Evolutionary conservation across 2,888 invertebrate genomes (phyloP), one percentile per base, ranked within the genome.

Genomic region (Leucophenga maculata): DNA sequence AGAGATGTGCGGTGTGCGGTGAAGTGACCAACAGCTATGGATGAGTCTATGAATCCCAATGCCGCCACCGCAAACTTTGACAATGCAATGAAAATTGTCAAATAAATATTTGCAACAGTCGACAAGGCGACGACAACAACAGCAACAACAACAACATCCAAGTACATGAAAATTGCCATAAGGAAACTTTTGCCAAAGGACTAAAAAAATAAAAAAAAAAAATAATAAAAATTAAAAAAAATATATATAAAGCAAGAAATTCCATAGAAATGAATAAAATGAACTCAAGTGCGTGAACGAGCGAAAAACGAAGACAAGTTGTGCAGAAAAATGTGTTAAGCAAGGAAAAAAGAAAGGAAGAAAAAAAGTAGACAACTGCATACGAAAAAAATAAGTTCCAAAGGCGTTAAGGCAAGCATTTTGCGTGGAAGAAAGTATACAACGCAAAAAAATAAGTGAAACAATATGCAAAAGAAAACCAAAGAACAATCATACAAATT

Each of bases 71-170:
- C 22, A 50, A 65, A 50, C 48, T 65, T 52, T 52, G 65, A 52
- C 65, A 65, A 65, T 65, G 65, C 65, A 52, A 52, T 65, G 52
- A 65, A 65, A 65, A 65, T 65, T 65, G 65, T 65, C 65, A 65
- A 65, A 65, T 52, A 52, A 65, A 65, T 26, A 65, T 65, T 75
- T 72, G 78, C 59, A 76, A 79, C 83, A 80, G 83, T 80, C 83
- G 83, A 79, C 83, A 83, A 83, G 81, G 80, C 77, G 76, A 16
- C 52, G 18, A 77, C 78, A 72, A 60, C 77, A 76, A 20, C 18
- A 20, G 14, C 60, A 78, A 78, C 73, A 78, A 72, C 71, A 72
- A 48, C 71, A 68, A 69, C 71, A 48, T 57, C 55, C 57, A 26
- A 57, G 8, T 22, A 57, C 22, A 57, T 39, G 39, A 39, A 39